A percentile compares a stretch with the other conserved stretches of the same genome.
Evolutionary conservation across 2,888 invertebrate genomes (phyloP).

Genomic region (Agrochola lychnidis): DNA sequence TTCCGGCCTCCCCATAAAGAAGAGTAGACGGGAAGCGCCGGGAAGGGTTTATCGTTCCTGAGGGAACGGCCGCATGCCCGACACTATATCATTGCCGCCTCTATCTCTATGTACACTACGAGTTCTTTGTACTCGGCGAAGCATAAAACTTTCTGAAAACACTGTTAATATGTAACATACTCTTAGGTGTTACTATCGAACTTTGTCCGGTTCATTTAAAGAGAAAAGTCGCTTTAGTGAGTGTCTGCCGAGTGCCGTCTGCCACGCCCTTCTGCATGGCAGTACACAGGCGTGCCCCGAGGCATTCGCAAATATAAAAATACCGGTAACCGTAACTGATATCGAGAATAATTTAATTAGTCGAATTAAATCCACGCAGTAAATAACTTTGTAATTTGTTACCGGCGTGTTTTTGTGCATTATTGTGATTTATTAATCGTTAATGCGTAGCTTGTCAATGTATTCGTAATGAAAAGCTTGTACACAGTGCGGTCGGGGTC

Average conservation of each 20-base stretch:
- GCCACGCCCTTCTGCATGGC: background rate
- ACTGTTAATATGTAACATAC: slow-evolving; percentile 77
- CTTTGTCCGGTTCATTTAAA: slow-evolving; percentile 67
- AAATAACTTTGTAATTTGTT: slow-evolving; percentile 70
- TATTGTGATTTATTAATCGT: slow-evolving; percentile 80
- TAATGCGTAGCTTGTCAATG: slow-evolving; percentile 82
- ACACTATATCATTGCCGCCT: slow-evolving; percentile 90
- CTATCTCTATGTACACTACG: slow-evolving; percentile 84
- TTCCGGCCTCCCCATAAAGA: slow-evolving; percentile 90
- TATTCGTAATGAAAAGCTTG: slow-evolving; percentile 79
- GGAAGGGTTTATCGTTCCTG: slow-evolving; percentile 90
- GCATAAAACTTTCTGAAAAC: slow-evolving; percentile 82
- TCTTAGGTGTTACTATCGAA: slow-evolving; percentile 66
- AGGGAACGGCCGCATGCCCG: slow-evolving; percentile 88
- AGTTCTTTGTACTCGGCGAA: slow-evolving; percentile 82
- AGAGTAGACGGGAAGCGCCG: slow-evolving; percentile 89
- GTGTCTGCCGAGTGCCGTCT: slow-evolving; percentile 14
- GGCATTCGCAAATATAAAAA: slow-evolving; percentile 49
- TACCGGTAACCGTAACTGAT: slow-evolving; percentile 34
- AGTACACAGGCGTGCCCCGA: slow-evolving; percentile 13
- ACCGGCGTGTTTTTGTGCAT: slow-evolving; percentile 74
- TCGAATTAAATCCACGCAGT: slow-evolving; percentile 62
- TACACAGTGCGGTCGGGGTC: slow-evolving; percentile 69
- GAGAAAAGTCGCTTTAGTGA: slow-evolving; percentile 39
- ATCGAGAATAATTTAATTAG: slow-evolving; percentile 66